Conservation (phyloP, 2,113 vertebrate genomes). For the Notiomystis cincta region DNA sequence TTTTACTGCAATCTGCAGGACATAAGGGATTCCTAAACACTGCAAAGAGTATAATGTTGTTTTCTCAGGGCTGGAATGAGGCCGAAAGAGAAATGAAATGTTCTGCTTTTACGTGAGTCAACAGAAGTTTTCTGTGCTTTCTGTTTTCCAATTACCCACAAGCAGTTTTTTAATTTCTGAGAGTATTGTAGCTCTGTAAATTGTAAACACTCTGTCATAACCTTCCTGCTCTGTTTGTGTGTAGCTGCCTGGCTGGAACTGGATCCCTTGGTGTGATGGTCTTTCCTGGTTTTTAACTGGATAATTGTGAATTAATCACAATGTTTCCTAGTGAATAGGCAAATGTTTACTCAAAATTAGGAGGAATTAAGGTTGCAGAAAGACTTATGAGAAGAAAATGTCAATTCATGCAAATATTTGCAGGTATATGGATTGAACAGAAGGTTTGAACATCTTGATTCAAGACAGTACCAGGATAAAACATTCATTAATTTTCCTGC, state of each 20-base stretch:
- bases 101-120: background rate
- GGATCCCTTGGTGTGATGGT: background rate
- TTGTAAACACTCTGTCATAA: rapidly evolving
- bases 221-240: background rate
- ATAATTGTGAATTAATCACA: background rate
- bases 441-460: background rate
- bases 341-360: background rate
- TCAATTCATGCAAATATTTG: background rate
- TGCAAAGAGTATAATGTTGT: background rate
- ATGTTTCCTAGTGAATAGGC: rapidly evolving
- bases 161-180: background rate
- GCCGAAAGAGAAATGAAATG: background rate
- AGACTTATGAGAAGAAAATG: background rate
- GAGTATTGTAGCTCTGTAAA: background rate
- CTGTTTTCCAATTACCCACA: background rate
- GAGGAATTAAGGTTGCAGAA: background rate
- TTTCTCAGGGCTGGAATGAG: background rate
- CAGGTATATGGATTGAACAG: background rate
- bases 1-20: background rate
- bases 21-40: background rate
- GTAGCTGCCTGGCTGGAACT: background rate
- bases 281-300: background rate
- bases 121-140: background rate
- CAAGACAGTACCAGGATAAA: background rate
- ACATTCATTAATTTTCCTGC: background rate